Conservation (phyloP, 2,113 vertebrate species). For the Charina bottae region DNA sequence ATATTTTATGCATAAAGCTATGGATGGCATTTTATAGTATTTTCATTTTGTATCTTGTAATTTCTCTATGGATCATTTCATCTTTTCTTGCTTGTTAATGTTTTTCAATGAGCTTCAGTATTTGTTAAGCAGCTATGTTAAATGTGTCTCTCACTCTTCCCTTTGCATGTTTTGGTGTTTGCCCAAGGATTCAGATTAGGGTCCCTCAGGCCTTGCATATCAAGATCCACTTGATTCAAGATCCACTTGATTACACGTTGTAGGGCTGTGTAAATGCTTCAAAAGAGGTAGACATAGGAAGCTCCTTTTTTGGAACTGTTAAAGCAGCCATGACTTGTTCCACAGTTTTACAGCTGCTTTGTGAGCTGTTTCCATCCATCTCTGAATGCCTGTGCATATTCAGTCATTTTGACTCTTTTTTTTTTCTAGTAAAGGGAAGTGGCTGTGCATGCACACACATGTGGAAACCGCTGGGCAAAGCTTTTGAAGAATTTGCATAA, state of each 20-base stretch:
- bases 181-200: slow-evolving; percentile 40
- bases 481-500: neutral
- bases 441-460: slow-evolving; percentile 21
- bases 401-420: neutral
- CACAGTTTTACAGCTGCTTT: neutral
- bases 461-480: neutral
- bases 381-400: neutral
- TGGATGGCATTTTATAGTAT: slow-evolving; percentile 8
- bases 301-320: neutral
- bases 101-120: slow-evolving; percentile 31
- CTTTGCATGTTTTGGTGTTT: slow-evolving; percentile 11
- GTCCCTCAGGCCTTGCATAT: slow-evolving; percentile 37
- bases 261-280: neutral
- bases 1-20: slow-evolving; percentile 8
- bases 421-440: neutral
- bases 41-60: slow-evolving; percentile 27
- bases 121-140: neutral
- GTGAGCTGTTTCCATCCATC: neutral
- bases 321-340: neutral
- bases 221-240: slow-evolving; percentile 27
- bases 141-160: slow-evolving; percentile 18
- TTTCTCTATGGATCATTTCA: neutral
- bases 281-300: neutral
- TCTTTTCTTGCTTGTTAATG: neutral
- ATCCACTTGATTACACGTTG: slow-evolving; percentile 41